Percentiles rank a stretch among this genome's conserved stretches.
Evolutionary conservation across 2,113 vertebrate genomes (phyloP).

Genomic region (Anhinga rufa): DNA sequence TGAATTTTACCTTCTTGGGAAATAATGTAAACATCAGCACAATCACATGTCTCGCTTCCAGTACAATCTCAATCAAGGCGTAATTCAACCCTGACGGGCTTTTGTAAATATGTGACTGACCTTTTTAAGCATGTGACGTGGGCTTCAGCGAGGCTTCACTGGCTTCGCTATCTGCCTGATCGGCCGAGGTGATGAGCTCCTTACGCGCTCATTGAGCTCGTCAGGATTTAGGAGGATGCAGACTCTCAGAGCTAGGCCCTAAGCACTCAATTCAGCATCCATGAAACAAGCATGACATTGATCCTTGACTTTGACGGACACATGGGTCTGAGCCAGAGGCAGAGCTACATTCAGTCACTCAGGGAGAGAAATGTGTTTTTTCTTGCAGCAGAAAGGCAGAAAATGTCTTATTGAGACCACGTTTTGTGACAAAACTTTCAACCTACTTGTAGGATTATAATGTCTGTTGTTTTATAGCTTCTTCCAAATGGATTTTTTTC

Average conservation of each 20-base stretch:
- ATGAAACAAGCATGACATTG: background rate
- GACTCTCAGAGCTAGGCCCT: background rate
- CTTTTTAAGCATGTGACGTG: background rate
- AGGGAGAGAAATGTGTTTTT: background rate
- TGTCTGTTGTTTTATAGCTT: background rate
- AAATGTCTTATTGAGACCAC: background rate
- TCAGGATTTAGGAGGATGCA: background rate
- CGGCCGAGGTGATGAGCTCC: background rate
- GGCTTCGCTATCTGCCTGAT: background rate
- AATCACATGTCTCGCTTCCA: background rate
- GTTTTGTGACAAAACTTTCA: background rate
- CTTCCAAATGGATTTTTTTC: background rate
- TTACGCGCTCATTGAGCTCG: fast-evolving
- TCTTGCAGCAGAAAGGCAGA: background rate
- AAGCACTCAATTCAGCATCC: background rate
- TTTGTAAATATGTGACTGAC: background rate
- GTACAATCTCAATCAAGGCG: background rate
- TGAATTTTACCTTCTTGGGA: background rate
- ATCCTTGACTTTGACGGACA: background rate
- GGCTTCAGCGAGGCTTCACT: background rate
- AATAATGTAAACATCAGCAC: background rate
- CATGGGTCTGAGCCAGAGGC: background rate
- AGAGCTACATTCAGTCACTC: background rate
- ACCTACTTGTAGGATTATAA: background rate
- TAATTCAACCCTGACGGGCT: background rate